A percentile compares a stretch with the other conserved stretches of the same genome.
phyloP scores from a whole-genome alignment of 2,113 vertebrate species.

The Colaptes auratus region DNA sequence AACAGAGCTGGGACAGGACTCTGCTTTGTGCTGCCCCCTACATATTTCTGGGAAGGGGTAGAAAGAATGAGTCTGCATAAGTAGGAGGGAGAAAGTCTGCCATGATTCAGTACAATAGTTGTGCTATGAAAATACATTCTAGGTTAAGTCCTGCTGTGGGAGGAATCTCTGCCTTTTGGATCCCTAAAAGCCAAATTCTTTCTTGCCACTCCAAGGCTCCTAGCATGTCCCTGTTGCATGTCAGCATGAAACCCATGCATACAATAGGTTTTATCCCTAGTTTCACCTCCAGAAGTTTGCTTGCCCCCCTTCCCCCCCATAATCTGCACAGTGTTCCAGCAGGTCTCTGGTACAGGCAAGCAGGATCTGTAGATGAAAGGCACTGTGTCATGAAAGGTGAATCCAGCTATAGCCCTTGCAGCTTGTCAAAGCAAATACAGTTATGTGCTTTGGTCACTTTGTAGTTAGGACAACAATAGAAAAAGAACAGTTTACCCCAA shows the following conservation, averaged over 20 bases:
- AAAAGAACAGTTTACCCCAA: not conserved
- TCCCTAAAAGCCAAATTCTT: not conserved
- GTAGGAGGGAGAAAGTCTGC: not conserved
- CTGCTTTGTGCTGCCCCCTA: fast-evolving
- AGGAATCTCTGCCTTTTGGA: not conserved
- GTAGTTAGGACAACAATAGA: not conserved
- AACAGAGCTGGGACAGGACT: not conserved
- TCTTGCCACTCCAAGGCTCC: not conserved
- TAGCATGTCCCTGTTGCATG: too few species aligned
- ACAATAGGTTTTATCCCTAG: not conserved
- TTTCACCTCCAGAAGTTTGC: not conserved
- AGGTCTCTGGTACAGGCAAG: not conserved
- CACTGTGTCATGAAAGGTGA: not conserved
- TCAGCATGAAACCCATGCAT: not conserved
- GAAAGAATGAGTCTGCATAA: not conserved
- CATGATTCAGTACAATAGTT: not conserved
- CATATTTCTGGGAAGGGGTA: not conserved
- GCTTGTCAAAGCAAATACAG: not conserved
- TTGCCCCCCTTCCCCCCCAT: not conserved
- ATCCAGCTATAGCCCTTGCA: not conserved
- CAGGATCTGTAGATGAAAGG: not conserved
- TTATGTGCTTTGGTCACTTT: not conserved
- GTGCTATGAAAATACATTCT: not conserved
- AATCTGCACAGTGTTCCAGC: not conserved
- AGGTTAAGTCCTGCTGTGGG: not conserved